A percentile compares a stretch with the other conserved stretches of the same genome.
phyloP scores from a whole-genome alignment of 2,797 vertebrate genomes.

The Momotus momota region DNA sequence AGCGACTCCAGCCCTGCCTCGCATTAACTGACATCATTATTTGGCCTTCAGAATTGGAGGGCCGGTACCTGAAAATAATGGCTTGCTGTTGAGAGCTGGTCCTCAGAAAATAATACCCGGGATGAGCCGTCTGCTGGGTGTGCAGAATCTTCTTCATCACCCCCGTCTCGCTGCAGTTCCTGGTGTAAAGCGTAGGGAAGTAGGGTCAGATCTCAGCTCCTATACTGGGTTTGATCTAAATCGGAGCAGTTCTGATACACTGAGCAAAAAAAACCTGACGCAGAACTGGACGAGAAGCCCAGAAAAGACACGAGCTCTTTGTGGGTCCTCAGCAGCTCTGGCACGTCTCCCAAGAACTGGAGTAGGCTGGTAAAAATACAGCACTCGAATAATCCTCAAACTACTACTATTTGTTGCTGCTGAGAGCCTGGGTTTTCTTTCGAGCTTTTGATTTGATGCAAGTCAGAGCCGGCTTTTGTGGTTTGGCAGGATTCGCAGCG shows the following conservation, averaged over 20 bases:
- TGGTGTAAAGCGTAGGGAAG: not conserved
- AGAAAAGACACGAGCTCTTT: not conserved
- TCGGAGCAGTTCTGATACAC: not conserved
- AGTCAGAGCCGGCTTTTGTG: conserved; percentile 69
- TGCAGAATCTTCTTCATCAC: not conserved
- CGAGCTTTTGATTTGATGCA: conserved; percentile 37
- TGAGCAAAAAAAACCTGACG: not conserved
- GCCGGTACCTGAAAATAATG: not conserved
- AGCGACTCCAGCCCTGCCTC: not conserved
- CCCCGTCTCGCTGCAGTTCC: not conserved
- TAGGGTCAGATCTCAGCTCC: not conserved
- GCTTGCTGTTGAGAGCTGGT: not conserved
- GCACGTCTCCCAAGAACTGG: not conserved
- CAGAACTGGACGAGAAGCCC: not conserved
- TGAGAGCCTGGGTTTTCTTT: conserved; percentile 36
- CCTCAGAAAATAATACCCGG: not conserved
- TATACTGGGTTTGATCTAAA: not conserved
- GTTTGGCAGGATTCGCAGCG: conserved; percentile 38
- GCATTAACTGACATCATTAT: not conserved
- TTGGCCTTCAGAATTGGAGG: not conserved
- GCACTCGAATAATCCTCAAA: not conserved
- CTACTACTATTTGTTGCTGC: conserved; percentile 50
- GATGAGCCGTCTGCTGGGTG: not conserved
- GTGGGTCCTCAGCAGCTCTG: not conserved
- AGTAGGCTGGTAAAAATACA: not conserved